Percentiles rank a stretch among this genome's conserved stretches.
phyloP scores from a whole-genome alignment of 2,113 vertebrate genomes.

The Myotis yumanensis region DNA sequence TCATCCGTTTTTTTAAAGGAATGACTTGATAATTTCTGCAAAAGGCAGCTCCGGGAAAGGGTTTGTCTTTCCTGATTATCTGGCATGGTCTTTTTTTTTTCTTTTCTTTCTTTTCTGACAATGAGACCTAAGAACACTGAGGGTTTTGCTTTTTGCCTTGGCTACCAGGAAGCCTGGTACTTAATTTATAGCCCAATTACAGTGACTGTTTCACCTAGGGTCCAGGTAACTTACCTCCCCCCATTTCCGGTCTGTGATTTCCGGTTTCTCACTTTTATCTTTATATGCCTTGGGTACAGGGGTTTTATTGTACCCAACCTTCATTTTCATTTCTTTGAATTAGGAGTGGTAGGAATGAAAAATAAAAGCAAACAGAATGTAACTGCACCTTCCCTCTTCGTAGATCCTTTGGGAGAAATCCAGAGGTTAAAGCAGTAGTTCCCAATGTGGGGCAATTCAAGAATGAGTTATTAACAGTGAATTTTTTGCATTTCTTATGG shows the following conservation, averaged over 20 bases:
- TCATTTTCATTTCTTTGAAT: slow-evolving; percentile 58
- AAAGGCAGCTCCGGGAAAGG: neutral
- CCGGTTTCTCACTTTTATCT: slow-evolving; percentile 54
- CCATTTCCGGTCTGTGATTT: slow-evolving; percentile 18
- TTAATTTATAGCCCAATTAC: slow-evolving; percentile 15
- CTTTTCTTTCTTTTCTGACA: neutral
- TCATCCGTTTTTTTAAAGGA: neutral
- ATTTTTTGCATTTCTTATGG: too few relatives aligned
- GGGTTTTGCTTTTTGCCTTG: slow-evolving; percentile 57
- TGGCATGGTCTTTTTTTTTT: neutral
- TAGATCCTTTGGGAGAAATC: neutral
- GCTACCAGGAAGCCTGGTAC: slow-evolving; percentile 60
- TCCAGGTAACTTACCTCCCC: slow-evolving; percentile 43
- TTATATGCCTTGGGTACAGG: neutral
- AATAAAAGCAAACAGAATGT: slow-evolving; percentile 49
- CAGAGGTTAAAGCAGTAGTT: neutral
- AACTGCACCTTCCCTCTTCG: neutral
- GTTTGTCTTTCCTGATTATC: slow-evolving; percentile 41
- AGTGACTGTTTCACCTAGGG: slow-evolving; percentile 26
- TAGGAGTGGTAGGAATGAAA: slow-evolving; percentile 62
- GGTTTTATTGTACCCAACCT: slow-evolving; percentile 50
- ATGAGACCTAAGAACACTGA: neutral
- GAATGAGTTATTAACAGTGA: too few relatives aligned
- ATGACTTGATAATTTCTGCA: neutral
- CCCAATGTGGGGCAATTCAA: too few relatives aligned